Conservation (phyloP, 2,113 vertebrate species). For the Neopipo cinnamomea region DNA sequence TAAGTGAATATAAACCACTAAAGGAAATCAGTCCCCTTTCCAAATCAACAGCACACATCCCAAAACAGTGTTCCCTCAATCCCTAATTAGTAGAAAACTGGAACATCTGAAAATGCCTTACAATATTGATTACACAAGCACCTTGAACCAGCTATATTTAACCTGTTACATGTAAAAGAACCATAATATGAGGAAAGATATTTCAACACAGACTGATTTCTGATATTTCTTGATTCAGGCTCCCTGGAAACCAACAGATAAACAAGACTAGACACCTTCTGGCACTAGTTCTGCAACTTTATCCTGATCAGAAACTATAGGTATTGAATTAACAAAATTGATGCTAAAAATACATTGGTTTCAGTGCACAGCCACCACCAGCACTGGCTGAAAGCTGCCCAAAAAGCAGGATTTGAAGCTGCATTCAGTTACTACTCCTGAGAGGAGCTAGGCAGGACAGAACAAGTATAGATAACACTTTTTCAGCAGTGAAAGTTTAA, state of each 20-base stretch:
- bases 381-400: not conserved
- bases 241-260: not conserved
- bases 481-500: not conserved
- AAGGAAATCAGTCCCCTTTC: not conserved
- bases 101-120: not conserved
- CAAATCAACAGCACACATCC: not conserved
- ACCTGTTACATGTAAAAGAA: not conserved
- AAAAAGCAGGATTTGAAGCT: not conserved
- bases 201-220: not conserved
- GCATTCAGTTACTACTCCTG: not conserved
- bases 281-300: not conserved
- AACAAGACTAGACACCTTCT: not conserved
- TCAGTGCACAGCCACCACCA: not conserved
- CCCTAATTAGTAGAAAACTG: not conserved
- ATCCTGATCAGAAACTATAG: not conserved
- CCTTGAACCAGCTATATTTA: not conserved
- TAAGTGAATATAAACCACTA: not conserved
- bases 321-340: not conserved
- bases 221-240: not conserved
- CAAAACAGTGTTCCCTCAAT: not conserved
- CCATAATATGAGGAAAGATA: not conserved
- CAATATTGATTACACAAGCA: not conserved
- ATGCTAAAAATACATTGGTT: not conserved
- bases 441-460: not conserved
- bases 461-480: accelerated